phyloP scores from a whole-genome alignment of 2,797 vertebrate species.

The Atherinosoma microstoma region DNA sequence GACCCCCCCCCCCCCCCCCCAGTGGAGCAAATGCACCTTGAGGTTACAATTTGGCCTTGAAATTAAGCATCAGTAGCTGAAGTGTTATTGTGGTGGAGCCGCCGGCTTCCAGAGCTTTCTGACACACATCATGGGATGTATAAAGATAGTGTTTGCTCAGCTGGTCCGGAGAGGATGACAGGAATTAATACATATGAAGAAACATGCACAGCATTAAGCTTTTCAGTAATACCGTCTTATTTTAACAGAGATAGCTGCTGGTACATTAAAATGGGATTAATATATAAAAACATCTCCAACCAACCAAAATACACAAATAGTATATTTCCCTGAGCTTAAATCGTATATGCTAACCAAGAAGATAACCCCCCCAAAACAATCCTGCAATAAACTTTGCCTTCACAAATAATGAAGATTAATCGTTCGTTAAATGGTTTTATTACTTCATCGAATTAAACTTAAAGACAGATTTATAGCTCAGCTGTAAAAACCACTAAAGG shows the following conservation, averaged over 20 bases:
- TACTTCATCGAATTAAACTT: too few relatives aligned
- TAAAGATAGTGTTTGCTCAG: not conserved
- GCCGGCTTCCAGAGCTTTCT: not conserved
- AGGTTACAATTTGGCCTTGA: conserved; percentile 33
- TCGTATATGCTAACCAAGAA: not conserved
- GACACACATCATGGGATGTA: not conserved
- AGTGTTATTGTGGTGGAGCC: not conserved
- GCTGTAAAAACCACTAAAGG: not conserved
- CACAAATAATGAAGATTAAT: not conserved
- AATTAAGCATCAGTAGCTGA: conserved; percentile 10
- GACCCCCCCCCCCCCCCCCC: conserved; percentile 5
- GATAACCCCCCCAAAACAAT: not conserved
- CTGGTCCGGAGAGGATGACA: not conserved
- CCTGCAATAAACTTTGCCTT: not conserved
- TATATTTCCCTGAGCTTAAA: not conserved
- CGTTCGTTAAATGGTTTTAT: not conserved
- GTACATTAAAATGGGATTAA: not conserved
- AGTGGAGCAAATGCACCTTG: conserved; percentile 12
- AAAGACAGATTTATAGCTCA: not conserved
- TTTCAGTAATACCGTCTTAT: too few relatives aligned
- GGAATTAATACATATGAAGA: not conserved
- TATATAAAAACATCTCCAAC: not conserved
- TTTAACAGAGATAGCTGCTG: not conserved
- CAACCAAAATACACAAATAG: not conserved
- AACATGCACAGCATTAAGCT: not conserved